A percentile compares a stretch with the other conserved stretches of the same genome.
These are phyloP conservation scores for Ailuropoda melanoleuca DNA, from an alignment of 2,113 vertebrate genomes.

Conservation along the genomic window DNA sequence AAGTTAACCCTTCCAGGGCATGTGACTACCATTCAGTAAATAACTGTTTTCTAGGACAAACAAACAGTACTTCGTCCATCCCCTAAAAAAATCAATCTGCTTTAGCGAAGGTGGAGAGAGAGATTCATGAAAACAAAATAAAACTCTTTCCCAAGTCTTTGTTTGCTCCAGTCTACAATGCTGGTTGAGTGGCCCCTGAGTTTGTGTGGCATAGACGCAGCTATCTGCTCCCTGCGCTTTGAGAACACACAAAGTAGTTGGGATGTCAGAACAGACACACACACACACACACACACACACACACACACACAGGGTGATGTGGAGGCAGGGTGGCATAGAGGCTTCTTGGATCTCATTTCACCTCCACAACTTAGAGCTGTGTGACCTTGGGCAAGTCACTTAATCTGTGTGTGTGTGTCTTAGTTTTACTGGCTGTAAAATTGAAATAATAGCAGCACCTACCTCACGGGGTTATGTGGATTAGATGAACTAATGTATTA, in stretches of 20 bases:
- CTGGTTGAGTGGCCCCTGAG: not conserved
- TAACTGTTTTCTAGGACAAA: not conserved
- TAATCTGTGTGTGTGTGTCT: conserved; percentile 15
- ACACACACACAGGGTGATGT: not conserved
- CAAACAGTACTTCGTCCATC: not conserved
- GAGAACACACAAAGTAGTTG: not conserved
- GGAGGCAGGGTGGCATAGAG: not conserved
- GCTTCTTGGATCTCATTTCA: conserved; percentile 5
- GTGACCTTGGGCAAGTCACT: not conserved
- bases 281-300: not conserved
- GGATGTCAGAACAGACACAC: not conserved
- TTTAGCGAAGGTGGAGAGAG: not conserved
- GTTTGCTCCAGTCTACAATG: not conserved
- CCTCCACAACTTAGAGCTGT: not conserved
- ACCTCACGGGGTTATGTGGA: not conserved
- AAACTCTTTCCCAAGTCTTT: not conserved
- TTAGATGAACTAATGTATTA: not conserved
- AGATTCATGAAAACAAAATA: not conserved
- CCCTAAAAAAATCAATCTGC: not conserved
- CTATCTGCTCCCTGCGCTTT: not conserved
- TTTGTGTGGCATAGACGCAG: not conserved
- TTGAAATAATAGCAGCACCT: not conserved
- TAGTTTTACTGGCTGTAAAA: not conserved
- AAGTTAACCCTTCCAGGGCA: not conserved
- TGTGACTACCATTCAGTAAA: not conserved